Evolutionary conservation across 2,888 invertebrate genomes (phyloP), one percentile per base, ranked within the genome.

Genomic region (Teleiodes luculella): DNA sequence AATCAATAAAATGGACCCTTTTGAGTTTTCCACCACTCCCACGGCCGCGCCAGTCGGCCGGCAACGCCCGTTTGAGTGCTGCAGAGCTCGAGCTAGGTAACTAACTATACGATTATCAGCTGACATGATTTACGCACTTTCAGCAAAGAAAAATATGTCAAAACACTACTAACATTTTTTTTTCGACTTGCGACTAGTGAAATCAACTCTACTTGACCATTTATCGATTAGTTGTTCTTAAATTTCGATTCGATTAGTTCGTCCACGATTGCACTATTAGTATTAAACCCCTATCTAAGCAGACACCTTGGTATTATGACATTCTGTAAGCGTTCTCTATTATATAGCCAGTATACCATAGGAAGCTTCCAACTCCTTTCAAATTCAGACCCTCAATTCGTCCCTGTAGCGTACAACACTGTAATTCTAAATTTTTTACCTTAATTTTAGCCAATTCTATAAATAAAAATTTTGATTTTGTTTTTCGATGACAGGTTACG

Each of bases 121-220:
- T 90, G 89, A 86, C 90, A 90, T 87, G 90, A 90, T 87, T 89
- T 83, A 90, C 90, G 89, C 89, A 90, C 90, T 90, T 90, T 90
- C 90, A 90, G 90, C 90, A 90, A 90, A 89, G 90, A 90, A 90
- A 90, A 90, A 89, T 85, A 90, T 89, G 90, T 90, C 90, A 90
- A 90, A 90, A 90, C 90, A 89, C 90, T 90, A 90, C 89, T 76
- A 86, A 87, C 88, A 80, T 83, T 85, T 83, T 83, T 86, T 83
- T 83, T 86, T 86, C 87, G 83, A 86, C 87, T 83, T 87, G 90
- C 90, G 86, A 90, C 90, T 90, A 90, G 86, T 86, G 84, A 88
- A 90, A 89, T 90, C 90, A 90, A 90, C 90, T 90, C 90, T 87
- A 90, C 90, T 84, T 81, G 84, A 87, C 88, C 87, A 85, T 89